Conservation (phyloP, 2,797 vertebrate species). For the Sphaeramia orbicularis region DNA sequence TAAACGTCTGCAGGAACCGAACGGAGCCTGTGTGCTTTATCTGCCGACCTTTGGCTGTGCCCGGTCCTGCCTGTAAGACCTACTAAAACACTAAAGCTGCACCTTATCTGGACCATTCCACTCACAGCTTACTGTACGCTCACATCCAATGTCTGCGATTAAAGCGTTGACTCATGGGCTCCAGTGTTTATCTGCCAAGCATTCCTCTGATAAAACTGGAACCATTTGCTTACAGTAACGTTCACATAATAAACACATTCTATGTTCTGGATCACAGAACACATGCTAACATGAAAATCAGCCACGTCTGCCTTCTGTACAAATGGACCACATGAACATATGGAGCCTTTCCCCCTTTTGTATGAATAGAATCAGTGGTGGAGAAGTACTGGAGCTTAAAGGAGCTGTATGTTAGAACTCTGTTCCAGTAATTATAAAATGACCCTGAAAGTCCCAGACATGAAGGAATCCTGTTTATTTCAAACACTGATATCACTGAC, state of each 20-base stretch:
- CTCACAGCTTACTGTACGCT: slow-evolving; percentile 15
- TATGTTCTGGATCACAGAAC: slow-evolving; percentile 13
- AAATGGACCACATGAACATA: too few relatives aligned
- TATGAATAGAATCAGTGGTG: too few relatives aligned
- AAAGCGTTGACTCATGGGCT: slow-evolving; percentile 42
- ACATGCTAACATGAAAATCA: slow-evolving; percentile 25
- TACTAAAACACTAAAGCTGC: slow-evolving; percentile 41
- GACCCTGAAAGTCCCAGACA: too few relatives aligned
- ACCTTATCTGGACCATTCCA: slow-evolving; percentile 42
- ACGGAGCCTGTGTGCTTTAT: slow-evolving; percentile 42
- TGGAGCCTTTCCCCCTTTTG: too few relatives aligned
- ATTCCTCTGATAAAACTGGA: slow-evolving; percentile 26
- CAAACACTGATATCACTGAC: too few relatives aligned
- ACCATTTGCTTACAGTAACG: slow-evolving; percentile 20
- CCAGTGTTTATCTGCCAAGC: slow-evolving; percentile 48
- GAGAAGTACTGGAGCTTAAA: too few relatives aligned
- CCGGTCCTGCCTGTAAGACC: slow-evolving; percentile 18
- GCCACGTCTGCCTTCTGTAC: slow-evolving; percentile 5
- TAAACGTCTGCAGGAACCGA: slow-evolving; percentile 24
- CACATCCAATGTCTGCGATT: slow-evolving; percentile 27
- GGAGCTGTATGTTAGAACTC: too few relatives aligned
- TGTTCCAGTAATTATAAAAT: too few relatives aligned
- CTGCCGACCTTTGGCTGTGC: slow-evolving; percentile 47
- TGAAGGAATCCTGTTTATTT: too few relatives aligned
- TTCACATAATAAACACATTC: slow-evolving; percentile 32